Evolutionary conservation across 2,888 invertebrate genomes (phyloP).

Genomic region (Eledona agricola): DNA sequence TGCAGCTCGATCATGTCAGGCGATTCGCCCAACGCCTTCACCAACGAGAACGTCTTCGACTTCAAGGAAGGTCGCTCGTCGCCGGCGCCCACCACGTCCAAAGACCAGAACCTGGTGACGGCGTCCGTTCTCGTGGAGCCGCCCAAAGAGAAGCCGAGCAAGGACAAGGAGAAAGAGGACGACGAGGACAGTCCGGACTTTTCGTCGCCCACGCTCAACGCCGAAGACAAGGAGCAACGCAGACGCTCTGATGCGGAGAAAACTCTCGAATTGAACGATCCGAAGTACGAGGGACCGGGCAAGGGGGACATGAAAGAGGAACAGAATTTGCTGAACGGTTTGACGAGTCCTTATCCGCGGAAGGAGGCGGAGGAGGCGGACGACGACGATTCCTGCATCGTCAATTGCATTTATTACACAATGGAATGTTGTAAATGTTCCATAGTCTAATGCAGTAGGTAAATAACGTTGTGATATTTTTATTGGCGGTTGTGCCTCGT

Average conservation of each 20-base stretch:
- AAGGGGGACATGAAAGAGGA: slow-evolving; percentile 38
- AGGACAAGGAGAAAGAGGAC: slow-evolving; percentile 39
- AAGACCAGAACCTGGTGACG: slow-evolving; percentile 44
- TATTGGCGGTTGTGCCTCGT: slow-evolving; percentile 10
- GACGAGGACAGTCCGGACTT: slow-evolving; percentile 43
- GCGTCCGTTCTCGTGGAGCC: slow-evolving; percentile 51
- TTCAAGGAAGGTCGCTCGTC: slow-evolving; percentile 43
- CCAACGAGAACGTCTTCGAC: slow-evolving; percentile 48
- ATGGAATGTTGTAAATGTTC: slow-evolving; percentile 73
- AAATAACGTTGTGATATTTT: slow-evolving; percentile 31
- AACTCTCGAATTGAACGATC: slow-evolving; percentile 39
- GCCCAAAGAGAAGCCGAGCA: slow-evolving; percentile 33
- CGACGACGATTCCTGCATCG: slow-evolving; percentile 68
- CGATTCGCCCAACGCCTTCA: slow-evolving; percentile 50
- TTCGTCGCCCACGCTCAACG: slow-evolving; percentile 44
- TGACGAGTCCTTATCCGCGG: slow-evolving; percentile 30
- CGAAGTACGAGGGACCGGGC: slow-evolving; percentile 25
- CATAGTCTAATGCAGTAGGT: slow-evolving; percentile 44
- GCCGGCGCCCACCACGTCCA: slow-evolving; percentile 48
- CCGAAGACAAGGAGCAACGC: slow-evolving; percentile 17
- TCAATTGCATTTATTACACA: slow-evolving; percentile 71
- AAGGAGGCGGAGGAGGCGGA: slow-evolving; percentile 33
- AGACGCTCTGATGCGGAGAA: slow-evolving; percentile 38
- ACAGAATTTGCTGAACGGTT: slow-evolving; percentile 41
- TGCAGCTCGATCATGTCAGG: slow-evolving; percentile 54